Evolutionary conservation across 23 tunicate species (phyloP), one percentile per base, ranked within the genome.

Genomic region (Phallusia fumigata): DNA sequence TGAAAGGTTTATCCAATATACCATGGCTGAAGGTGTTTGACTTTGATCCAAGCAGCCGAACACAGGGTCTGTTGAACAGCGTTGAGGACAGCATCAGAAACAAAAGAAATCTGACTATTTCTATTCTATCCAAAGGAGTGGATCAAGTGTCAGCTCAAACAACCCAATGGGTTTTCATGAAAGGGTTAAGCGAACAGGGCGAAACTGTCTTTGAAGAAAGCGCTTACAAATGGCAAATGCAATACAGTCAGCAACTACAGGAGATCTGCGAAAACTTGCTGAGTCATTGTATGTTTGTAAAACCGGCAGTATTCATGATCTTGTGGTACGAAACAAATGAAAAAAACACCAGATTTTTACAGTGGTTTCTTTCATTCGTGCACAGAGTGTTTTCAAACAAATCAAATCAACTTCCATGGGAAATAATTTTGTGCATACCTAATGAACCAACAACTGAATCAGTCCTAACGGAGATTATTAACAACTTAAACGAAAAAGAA

Each of bases 21-120:
- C 94, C 88, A 26, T 89, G 88, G 88, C 82, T 81, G 36, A 84
- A 89, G 58, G 88, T 89, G 64, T 89, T 84, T 84, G 94, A 89
- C 45, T 89, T 89, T 74, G 85, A 89, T 33, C 78, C 78, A 21
- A 12, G 18, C 33, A 33, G 78, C 13, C 78, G 78, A 15, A 19
- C 15, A 19, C 35, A 31, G 18, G 45, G 78, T 21, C 24, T 74
- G 10, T 33, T 74, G 2, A 15, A 15, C 12, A 5, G 13, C 13
- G 78, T 74, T 24, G 78, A 74, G 13, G 78, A 74, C 3, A 5
- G 5, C 3, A 11, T 35, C 5, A 58, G 13, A 16, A 16, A 58
- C 2, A 8, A 58, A 58, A 8, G 69, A 13, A 13, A 24, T 13
- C 13, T 58, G 69, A 58, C 69, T 5, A 58, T 58, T 58, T 21